Conservation (phyloP, 2,797 vertebrate species). For the Botia almorhae region DNA sequence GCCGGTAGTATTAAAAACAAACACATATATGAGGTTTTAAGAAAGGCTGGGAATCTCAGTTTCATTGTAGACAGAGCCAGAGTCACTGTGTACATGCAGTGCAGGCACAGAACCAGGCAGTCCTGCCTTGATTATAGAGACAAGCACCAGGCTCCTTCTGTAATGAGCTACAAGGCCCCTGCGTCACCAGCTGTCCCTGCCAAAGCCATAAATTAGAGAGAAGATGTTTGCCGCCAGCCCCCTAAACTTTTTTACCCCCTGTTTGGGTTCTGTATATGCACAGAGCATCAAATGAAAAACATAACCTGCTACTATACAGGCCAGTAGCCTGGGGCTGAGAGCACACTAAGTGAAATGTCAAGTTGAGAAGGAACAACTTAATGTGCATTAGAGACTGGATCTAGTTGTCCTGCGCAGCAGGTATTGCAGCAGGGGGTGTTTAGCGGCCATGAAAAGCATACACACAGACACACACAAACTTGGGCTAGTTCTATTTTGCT, state of each 20-base stretch:
- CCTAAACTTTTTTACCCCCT: constrained; percentile 42
- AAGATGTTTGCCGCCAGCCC: constrained; percentile 42
- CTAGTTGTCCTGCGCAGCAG: constrained; percentile 22
- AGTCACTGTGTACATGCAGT: constrained; percentile 1
- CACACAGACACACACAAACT: constrained; percentile 36
- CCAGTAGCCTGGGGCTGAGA: constrained; percentile 21
- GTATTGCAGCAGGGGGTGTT: constrained; percentile 19
- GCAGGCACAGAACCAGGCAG: not conserved
- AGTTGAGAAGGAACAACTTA: constrained; percentile 44
- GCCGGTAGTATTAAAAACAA: constrained; percentile 57
- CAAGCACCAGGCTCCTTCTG: constrained; percentile 51
- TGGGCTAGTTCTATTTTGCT: constrained; percentile 12
- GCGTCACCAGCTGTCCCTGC: constrained; percentile 41
- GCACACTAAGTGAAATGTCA: constrained; percentile 42
- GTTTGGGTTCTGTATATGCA: constrained; percentile 30
- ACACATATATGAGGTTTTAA: constrained; percentile 32
- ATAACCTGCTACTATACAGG: constrained; percentile 31
- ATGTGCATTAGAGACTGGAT: constrained; percentile 46
- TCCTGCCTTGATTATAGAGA: constrained; percentile 55
- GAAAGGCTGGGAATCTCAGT: constrained; percentile 17
- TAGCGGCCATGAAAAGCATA: constrained; percentile 27
- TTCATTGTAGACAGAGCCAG: not conserved
- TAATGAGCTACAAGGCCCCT: constrained; percentile 53
- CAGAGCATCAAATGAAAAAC: constrained; percentile 47
- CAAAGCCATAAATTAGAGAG: constrained; percentile 50